Conservation (phyloP, 2,113 vertebrate genomes). For the Oncorhynchus nerka region DNA sequence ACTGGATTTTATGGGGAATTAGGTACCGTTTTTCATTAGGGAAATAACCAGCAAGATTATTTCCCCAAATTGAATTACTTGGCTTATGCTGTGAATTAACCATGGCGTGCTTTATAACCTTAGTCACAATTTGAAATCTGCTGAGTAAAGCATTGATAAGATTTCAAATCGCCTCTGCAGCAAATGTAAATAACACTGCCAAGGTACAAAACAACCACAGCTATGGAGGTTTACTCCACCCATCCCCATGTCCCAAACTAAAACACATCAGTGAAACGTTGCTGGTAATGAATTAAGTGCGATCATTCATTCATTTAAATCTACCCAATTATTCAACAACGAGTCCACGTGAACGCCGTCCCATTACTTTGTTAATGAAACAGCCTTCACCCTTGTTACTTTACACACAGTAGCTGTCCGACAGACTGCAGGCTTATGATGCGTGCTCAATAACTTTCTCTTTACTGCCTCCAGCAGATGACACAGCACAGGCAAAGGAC, state of each 20-base stretch:
- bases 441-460: constrained; percentile 18
- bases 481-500: not conserved
- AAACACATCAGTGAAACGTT: not conserved
- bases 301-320: not conserved
- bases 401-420: no score
- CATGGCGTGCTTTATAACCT: no score
- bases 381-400: no score
- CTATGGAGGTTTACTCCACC: not conserved
- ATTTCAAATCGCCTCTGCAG: not conserved
- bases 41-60: no score
- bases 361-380: constrained; percentile 19
- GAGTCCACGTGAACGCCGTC: constrained; percentile 4
- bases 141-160: not conserved
- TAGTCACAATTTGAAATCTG: not conserved
- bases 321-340: not conserved
- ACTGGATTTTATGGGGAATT: not conserved
- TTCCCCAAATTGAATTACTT: no score
- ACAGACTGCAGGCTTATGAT: constrained; percentile 18
- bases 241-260: constrained; percentile 14
- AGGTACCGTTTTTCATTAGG: no score
- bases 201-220: not conserved
- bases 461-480: not conserved
- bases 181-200: constrained; percentile 14
- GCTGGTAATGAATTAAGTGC: not conserved
- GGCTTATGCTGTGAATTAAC: no score